These are phyloP conservation scores for Hyles vespertilio DNA, from an alignment of 1,140 invertebrate species.

Conservation along the genomic window DNA sequence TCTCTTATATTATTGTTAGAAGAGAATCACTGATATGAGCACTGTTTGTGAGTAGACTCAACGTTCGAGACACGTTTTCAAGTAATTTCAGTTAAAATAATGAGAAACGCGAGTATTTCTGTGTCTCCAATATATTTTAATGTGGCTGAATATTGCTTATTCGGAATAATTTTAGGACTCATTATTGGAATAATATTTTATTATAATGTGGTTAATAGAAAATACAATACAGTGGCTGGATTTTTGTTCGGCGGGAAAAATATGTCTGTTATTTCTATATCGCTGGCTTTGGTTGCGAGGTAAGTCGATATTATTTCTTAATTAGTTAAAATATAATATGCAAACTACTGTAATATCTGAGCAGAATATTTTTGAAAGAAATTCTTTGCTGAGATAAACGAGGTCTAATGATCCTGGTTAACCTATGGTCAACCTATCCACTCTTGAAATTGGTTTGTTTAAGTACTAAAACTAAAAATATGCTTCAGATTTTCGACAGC, in stretches of 20 bases:
- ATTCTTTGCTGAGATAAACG: too few relatives aligned
- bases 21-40: constrained; percentile 37
- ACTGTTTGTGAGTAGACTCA: constrained; percentile 26
- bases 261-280: constrained; percentile 64
- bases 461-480: too few relatives aligned
- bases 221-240: constrained; percentile 57
- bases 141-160: constrained; percentile 66
- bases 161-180: constrained; percentile 64
- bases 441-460: too few relatives aligned
- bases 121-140: constrained; percentile 64
- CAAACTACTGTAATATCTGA: too few relatives aligned
- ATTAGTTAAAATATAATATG: too few relatives aligned
- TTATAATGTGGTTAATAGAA: constrained; percentile 59
- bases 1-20: constrained; percentile 43
- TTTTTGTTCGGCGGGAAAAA: constrained; percentile 67
- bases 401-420: too few relatives aligned
- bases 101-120: constrained; percentile 38
- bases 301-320: constrained; percentile 24
- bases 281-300: constrained; percentile 59
- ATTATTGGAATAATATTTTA: constrained; percentile 63
- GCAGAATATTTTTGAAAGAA: too few relatives aligned
- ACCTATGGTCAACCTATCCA: too few relatives aligned
- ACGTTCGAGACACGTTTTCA: constrained; percentile 17
- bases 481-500: too few relatives aligned
- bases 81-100: constrained; percentile 28